A percentile compares a stretch with the other conserved stretches of the same genome.
phyloP scores from a whole-genome alignment of 2,888 invertebrate species.

The Cerceris rybyensis region DNA sequence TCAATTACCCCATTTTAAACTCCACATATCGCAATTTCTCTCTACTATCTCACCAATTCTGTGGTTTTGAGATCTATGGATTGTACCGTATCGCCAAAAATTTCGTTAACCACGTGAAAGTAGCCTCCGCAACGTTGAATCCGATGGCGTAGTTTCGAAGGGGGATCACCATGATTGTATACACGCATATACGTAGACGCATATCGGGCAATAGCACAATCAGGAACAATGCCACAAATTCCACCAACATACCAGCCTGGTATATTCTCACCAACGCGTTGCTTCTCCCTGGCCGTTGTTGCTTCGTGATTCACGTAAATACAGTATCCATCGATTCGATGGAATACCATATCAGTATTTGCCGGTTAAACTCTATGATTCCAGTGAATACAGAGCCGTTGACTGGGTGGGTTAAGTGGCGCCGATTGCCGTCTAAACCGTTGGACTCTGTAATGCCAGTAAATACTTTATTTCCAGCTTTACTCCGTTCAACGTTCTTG shows the following conservation, averaged over 20 bases:
- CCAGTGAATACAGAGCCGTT: slow-evolving; percentile 7
- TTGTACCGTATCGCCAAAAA: slow-evolving; percentile 7
- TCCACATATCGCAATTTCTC: slow-evolving; percentile 6
- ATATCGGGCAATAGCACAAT: slow-evolving; percentile 37
- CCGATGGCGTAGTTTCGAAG: background rate
- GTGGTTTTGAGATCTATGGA: slow-evolving; percentile 16
- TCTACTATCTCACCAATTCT: background rate
- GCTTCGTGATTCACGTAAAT: slow-evolving; percentile 59
- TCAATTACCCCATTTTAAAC: too few relatives aligned
- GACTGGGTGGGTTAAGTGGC: background rate
- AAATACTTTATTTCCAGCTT: background rate
- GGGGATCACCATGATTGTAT: slow-evolving; percentile 19
- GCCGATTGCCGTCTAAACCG: background rate
- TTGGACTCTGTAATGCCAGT: background rate
- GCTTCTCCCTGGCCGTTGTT: slow-evolving; percentile 6
- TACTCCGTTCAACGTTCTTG: background rate
- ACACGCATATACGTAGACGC: slow-evolving; percentile 19
- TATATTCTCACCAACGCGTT: slow-evolving; percentile 27
- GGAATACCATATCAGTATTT: slow-evolving; percentile 6
- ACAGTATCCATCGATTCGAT: background rate
- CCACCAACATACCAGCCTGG: slow-evolving; percentile 53
- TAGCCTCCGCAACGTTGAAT: background rate
- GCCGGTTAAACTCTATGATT: slow-evolving; percentile 7
- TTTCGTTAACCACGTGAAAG: slow-evolving; percentile 11
- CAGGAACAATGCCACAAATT: slow-evolving; percentile 58